phyloP scores from a whole-genome alignment of 2,888 invertebrate species.

The Clistopyga incitator region DNA sequence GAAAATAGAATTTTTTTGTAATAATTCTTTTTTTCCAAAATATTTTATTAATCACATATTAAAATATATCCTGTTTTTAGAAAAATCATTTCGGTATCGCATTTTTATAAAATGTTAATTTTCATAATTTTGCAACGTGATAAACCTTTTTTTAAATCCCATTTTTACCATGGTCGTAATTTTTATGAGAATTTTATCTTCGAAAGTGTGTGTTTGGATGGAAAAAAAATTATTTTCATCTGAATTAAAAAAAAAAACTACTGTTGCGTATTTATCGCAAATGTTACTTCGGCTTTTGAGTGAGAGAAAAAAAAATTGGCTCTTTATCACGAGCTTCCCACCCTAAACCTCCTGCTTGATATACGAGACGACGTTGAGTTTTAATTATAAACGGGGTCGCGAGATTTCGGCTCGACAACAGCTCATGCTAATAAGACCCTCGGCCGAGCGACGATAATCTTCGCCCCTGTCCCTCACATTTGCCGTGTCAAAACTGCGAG shows the following conservation, averaged over 20 bases:
- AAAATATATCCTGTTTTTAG: too few species aligned
- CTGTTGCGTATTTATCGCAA: neutral
- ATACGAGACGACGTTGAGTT: constrained; percentile 11
- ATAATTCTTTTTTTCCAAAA: too few species aligned
- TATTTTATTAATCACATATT: too few species aligned
- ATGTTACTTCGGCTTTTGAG: neutral
- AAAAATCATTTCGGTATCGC: too few species aligned
- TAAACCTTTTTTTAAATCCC: too few species aligned
- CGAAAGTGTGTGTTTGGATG: too few species aligned
- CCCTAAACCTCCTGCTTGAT: constrained; percentile 1
- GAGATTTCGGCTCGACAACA: constrained; percentile 23
- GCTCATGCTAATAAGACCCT: constrained; percentile 5
- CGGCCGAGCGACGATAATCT: constrained; percentile 32
- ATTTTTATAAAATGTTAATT: too few species aligned
- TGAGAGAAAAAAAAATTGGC: neutral
- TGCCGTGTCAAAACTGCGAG: neutral
- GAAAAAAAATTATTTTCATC: neutral
- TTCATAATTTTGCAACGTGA: too few species aligned
- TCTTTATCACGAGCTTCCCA: neutral
- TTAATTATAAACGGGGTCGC: constrained; percentile 33
- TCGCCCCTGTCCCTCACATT: constrained; percentile 13
- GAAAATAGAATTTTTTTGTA: too few species aligned
- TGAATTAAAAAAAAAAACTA: constrained; percentile 4
- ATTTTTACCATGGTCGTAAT: too few species aligned
- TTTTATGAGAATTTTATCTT: too few species aligned